These are phyloP conservation scores for Escarpia spicata DNA, from an alignment of 2,888 invertebrate species.

Conservation along the genomic window DNA sequence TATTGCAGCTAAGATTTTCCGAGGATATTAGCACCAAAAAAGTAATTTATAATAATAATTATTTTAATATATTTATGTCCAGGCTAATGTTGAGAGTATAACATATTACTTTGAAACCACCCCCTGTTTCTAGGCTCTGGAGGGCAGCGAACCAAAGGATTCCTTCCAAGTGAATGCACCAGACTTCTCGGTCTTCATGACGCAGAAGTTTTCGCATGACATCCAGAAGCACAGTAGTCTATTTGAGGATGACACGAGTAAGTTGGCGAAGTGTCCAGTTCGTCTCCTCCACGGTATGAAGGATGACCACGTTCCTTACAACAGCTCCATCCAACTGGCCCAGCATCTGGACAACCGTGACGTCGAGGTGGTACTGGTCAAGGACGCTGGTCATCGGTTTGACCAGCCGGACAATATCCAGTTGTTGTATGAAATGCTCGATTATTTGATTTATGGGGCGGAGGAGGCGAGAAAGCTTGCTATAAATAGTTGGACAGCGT, in stretches of 20 bases:
- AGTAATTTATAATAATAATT: too few relatives aligned
- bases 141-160: not conserved
- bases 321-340: constrained; percentile 34
- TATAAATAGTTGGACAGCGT: constrained; percentile 26
- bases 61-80: too few relatives aligned
- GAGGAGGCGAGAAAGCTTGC: constrained; percentile 29
- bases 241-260: not conserved
- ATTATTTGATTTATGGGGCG: constrained; percentile 30
- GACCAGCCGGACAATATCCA: constrained; percentile 39
- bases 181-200: constrained; percentile 13
- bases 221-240: constrained; percentile 25
- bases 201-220: constrained; percentile 27
- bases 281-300: constrained; percentile 41
- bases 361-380: constrained; percentile 35
- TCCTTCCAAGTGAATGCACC: not conserved
- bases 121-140: not conserved
- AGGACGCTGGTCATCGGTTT: constrained; percentile 40
- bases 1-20: too few relatives aligned
- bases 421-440: constrained; percentile 34
- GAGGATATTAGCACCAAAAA: too few relatives aligned
- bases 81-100: not conserved
- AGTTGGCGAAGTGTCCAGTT: constrained; percentile 33
- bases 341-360: constrained; percentile 32
- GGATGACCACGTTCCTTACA: constrained; percentile 38
- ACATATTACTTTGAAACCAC: not conserved